These are phyloP conservation scores for Calliopsis andreniformis DNA, from an alignment of 1,140 invertebrate genomes.

Conservation along the genomic window DNA sequence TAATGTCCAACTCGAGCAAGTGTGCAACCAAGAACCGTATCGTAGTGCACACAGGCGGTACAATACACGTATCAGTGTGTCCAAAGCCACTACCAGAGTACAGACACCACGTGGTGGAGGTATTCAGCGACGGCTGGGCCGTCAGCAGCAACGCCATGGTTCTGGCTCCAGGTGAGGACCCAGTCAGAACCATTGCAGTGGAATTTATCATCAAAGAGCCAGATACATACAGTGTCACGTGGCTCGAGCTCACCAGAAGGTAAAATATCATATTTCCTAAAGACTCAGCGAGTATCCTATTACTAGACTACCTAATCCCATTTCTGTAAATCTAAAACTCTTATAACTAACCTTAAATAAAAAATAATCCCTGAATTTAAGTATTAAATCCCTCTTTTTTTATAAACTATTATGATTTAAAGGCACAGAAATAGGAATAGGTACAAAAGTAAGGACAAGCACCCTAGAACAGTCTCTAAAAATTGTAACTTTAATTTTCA, in stretches of 20 bases:
- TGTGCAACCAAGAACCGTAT: slow-evolving; percentile 88
- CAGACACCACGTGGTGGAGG: slow-evolving; percentile 85
- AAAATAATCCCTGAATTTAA: too few species aligned
- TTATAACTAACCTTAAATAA: too few species aligned
- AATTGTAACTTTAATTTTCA: slow-evolving; percentile 43
- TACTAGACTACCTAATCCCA: too few species aligned
- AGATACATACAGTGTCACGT: slow-evolving; percentile 88
- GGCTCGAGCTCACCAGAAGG: slow-evolving; percentile 90
- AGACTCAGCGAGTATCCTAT: too few species aligned
- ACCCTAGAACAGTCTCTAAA: too few species aligned
- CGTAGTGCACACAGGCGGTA: slow-evolving; percentile 86
- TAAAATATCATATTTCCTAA: slow-evolving; percentile 61
- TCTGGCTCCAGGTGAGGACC: slow-evolving; percentile 83
- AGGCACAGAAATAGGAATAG: too few species aligned
- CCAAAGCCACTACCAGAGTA: slow-evolving; percentile 84
- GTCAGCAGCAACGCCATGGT: slow-evolving; percentile 82
- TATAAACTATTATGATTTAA: too few species aligned
- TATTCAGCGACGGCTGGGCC: slow-evolving; percentile 92
- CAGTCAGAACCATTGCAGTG: slow-evolving; percentile 87
- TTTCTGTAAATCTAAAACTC: too few species aligned
- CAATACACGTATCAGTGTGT: slow-evolving; percentile 86
- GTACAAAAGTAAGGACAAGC: too few species aligned
- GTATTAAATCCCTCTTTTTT: too few species aligned
- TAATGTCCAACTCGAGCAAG: slow-evolving; percentile 82
- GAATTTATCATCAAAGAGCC: slow-evolving; percentile 89